These are phyloP conservation scores for Myrmophylax atrothorax DNA, from an alignment of 2,113 vertebrate species.

Conservation along the genomic window DNA sequence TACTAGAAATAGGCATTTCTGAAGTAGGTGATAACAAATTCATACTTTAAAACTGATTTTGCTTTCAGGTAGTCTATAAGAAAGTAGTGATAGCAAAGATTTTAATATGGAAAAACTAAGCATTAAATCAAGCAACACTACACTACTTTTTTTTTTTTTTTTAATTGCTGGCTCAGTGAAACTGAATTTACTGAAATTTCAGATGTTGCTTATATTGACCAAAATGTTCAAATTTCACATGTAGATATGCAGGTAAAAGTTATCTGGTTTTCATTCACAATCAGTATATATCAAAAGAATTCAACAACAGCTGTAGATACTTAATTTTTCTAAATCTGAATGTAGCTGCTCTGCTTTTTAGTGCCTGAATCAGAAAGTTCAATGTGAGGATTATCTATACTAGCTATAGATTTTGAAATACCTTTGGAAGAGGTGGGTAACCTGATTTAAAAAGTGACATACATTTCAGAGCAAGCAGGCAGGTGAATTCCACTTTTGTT, in stretches of 20 bases:
- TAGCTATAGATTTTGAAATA: neutral
- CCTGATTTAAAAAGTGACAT: neutral
- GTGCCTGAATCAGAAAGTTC: neutral
- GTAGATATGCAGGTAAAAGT: neutral
- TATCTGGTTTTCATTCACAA: neutral
- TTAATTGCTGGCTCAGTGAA: neutral
- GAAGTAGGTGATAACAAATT: neutral
- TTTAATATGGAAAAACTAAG: neutral
- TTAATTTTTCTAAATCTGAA: neutral
- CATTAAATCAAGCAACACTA: neutral
- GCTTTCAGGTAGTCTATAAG: neutral
- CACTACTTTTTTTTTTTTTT: neutral
- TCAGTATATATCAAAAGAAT: neutral
- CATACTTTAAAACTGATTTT: neutral
- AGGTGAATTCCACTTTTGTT: neutral
- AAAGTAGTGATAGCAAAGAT: neutral
- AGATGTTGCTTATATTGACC: neutral
- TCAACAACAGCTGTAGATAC: neutral
- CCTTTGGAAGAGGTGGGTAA: neutral
- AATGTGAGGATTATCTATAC: neutral
- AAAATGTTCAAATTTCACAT: neutral
- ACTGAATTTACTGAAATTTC: neutral
- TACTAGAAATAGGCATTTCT: neutral
- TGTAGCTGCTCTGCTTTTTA: neutral
- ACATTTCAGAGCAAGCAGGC: neutral